Conservation (phyloP, 2,888 invertebrate genomes). For the Plagodis dolabraria region DNA sequence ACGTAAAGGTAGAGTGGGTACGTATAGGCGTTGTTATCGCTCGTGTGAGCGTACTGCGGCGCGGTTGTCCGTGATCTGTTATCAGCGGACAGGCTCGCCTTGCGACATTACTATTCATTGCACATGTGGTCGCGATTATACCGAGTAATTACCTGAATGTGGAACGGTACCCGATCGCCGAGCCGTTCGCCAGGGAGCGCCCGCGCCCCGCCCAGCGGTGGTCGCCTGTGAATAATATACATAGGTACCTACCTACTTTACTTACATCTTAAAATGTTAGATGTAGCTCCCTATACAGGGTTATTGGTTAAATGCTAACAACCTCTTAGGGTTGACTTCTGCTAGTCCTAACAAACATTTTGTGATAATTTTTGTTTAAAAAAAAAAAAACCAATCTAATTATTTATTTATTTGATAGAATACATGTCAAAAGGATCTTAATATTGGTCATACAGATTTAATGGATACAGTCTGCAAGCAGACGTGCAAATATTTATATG, state of each 20-base stretch:
- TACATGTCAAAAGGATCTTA: no score
- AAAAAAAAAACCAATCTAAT: no score
- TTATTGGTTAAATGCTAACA: no score
- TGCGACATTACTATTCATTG: conserved; percentile 55
- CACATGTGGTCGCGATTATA: conserved; percentile 49
- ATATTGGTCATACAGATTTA: no score
- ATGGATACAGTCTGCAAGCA: no score
- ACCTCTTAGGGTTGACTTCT: no score
- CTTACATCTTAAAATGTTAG: no score
- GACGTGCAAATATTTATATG: no score
- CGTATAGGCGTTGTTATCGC: conserved; percentile 36
- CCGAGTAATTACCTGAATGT: conserved; percentile 45
- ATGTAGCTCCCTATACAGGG: no score
- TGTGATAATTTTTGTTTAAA: no score
- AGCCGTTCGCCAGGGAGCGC: conserved; percentile 13
- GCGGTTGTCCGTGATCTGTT: conserved; percentile 59
- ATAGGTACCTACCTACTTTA: not conserved
- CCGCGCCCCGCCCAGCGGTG: not conserved
- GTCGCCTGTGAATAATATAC: conserved; percentile 27
- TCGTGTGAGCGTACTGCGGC: conserved; percentile 30
- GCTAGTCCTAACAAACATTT: no score
- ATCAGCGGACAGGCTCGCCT: conserved; percentile 62
- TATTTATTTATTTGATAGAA: no score
- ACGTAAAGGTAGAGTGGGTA: conserved; percentile 42
- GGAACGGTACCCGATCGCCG: conserved; percentile 28